Percentiles rank a stretch among this genome's conserved stretches.
Evolutionary conservation across 1,140 invertebrate genomes (phyloP).

Genomic region (Conopomorpha cramerella): DNA sequence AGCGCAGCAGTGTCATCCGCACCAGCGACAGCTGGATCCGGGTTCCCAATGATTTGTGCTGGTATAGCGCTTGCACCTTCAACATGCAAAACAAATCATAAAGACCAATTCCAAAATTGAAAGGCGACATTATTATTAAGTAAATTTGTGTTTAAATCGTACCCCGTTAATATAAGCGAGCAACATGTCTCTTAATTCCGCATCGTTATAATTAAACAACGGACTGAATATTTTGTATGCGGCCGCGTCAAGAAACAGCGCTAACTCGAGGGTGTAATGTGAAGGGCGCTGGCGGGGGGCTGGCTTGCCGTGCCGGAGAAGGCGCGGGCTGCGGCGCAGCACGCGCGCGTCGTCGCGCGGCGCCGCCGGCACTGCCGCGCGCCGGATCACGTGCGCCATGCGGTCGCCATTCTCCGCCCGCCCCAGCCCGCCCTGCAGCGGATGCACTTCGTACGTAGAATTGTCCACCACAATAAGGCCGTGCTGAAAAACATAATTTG

Average conservation of each 20-base stretch:
- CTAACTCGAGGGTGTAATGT: constrained; percentile 66
- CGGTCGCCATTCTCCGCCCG: constrained; percentile 24
- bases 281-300: constrained; percentile 30
- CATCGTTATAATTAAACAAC: constrained; percentile 67
- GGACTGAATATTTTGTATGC: constrained; percentile 73
- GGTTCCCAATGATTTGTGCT: constrained; percentile 72
- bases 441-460: constrained; percentile 67
- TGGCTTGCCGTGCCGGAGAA: constrained; percentile 20
- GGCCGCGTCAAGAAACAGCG: constrained; percentile 75
- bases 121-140: too few relatives aligned
- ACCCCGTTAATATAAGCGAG: constrained; percentile 77
- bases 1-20: constrained; percentile 70
- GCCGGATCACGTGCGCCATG: constrained; percentile 62
- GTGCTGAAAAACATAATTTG: constrained; percentile 49
- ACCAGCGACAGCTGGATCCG: constrained; percentile 71
- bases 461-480: constrained; percentile 69
- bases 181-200: constrained; percentile 70
- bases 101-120: too few relatives aligned
- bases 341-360: constrained; percentile 26
- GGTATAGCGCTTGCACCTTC: constrained; percentile 75
- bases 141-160: constrained; percentile 18
- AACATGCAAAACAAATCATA: too few relatives aligned
- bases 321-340: constrained; percentile 16
- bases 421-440: constrained; percentile 44
- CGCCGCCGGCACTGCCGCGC: constrained; percentile 43